phyloP scores from a whole-genome alignment of 2,113 vertebrate species.

The Paralichthys olivaceus region DNA sequence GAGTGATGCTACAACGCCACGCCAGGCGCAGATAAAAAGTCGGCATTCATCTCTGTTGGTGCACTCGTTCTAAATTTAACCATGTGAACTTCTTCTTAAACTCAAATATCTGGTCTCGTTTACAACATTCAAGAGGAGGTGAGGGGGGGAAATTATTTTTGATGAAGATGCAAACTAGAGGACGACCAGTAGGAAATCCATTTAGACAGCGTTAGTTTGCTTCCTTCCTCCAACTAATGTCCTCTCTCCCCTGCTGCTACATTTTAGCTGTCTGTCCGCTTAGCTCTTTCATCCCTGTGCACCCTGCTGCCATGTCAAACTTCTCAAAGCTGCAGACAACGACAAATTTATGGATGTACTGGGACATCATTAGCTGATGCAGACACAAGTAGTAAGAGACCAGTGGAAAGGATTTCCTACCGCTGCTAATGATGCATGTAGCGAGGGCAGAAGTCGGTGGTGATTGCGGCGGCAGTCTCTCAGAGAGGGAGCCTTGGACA shows the following conservation, averaged over 20 bases:
- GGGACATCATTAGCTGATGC: slow-evolving; percentile 76
- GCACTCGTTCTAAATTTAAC: slow-evolving; percentile 42
- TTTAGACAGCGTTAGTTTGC: slow-evolving; percentile 53
- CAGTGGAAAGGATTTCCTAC: slow-evolving; percentile 56
- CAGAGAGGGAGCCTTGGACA: slow-evolving; percentile 46
- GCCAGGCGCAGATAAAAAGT: slow-evolving; percentile 45
- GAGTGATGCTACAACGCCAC: slow-evolving; percentile 13
- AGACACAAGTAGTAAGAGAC: slow-evolving; percentile 50
- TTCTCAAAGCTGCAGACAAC: slow-evolving; percentile 62
- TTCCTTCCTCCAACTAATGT: slow-evolving; percentile 54
- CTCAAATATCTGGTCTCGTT: background rate
- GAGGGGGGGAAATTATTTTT: background rate
- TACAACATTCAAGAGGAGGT: slow-evolving; percentile 13
- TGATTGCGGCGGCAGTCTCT: slow-evolving; percentile 41
- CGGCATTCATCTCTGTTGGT: background rate
- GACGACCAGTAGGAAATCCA: slow-evolving; percentile 60
- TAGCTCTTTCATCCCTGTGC: slow-evolving; percentile 63
- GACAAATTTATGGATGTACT: slow-evolving; percentile 77
- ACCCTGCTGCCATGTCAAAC: slow-evolving; percentile 70
- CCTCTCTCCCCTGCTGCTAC: slow-evolving; percentile 41
- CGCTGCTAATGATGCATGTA: slow-evolving; percentile 69
- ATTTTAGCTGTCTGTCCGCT: slow-evolving; percentile 48
- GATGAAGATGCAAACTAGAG: slow-evolving; percentile 57
- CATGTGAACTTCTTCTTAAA: slow-evolving; percentile 30
- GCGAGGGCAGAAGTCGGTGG: slow-evolving; percentile 55